Conservation (phyloP, 2,797 vertebrate species). For the Denticeps clupeoides region DNA sequence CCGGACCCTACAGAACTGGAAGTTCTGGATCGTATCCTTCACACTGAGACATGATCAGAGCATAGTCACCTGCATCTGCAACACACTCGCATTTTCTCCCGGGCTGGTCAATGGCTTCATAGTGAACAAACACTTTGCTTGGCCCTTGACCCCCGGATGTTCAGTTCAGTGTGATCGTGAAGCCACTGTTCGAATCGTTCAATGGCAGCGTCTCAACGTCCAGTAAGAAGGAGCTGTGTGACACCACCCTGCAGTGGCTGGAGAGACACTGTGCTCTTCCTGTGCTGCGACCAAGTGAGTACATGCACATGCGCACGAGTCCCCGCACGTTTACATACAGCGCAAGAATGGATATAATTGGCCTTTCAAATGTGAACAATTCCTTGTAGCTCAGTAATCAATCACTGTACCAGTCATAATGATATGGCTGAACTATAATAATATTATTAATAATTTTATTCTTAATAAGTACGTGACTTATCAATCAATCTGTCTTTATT, state of each 20-base stretch:
- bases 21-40: constrained; percentile 99
- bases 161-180: constrained; percentile 95
- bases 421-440: too few species aligned
- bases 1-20: constrained; percentile 90
- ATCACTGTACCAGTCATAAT: too few species aligned
- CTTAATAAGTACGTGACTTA: too few species aligned
- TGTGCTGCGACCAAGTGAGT: constrained; percentile 86
- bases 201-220: constrained; percentile 76
- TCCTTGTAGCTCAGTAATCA: too few species aligned
- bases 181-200: constrained; percentile 93
- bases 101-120: background rate
- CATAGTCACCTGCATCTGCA: too few species aligned
- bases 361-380: too few species aligned
- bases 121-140: background rate
- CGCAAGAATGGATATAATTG: too few species aligned
- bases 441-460: too few species aligned
- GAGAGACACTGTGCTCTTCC: constrained; percentile 84
- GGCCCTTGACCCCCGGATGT: constrained; percentile 68
- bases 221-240: constrained; percentile 74
- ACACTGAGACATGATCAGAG: too few species aligned
- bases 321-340: background rate
- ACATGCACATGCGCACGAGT: background rate
- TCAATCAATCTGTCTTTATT: too few species aligned
- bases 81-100: too few species aligned
- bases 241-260: constrained; percentile 78